A percentile compares a stretch with the other conserved stretches of the same genome.
These are phyloP conservation scores for Oryzias dopingdopingensis DNA, from an alignment of 2,797 vertebrate genomes.

Conservation along the genomic window DNA sequence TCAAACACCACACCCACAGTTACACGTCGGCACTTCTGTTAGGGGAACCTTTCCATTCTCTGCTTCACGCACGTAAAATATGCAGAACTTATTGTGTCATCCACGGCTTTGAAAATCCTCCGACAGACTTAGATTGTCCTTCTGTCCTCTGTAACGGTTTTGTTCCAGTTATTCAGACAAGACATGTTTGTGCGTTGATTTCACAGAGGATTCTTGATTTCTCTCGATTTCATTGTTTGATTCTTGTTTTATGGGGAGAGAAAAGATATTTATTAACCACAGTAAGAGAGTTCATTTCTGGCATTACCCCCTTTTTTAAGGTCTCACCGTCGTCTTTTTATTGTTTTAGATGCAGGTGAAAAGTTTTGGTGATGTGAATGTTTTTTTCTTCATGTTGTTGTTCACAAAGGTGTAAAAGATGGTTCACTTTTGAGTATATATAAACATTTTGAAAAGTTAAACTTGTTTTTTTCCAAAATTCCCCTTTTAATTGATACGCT, in stretches of 20 bases:
- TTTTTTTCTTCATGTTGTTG: neutral
- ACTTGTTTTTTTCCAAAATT: no score
- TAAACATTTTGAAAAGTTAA: no score
- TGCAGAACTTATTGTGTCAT: constrained; percentile 11
- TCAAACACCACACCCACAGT: constrained; percentile 62
- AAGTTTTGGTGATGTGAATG: neutral
- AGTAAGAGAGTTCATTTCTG: neutral
- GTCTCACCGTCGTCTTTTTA: constrained; percentile 6
- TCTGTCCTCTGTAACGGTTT: constrained; percentile 7
- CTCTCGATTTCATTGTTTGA: neutral
- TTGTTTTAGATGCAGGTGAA: neutral
- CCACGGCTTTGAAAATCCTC: constrained; percentile 7
- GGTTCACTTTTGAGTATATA: no score
- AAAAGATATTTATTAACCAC: no score
- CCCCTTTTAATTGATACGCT: no score
- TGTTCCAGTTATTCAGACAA: constrained; percentile 1
- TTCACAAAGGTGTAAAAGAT: no score
- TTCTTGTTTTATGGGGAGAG: neutral
- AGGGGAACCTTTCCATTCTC: constrained; percentile 19
- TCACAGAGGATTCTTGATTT: constrained; percentile 1
- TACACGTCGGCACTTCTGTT: constrained; percentile 44
- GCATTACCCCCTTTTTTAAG: neutral
- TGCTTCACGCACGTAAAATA: constrained; percentile 37
- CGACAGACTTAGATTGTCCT: neutral
- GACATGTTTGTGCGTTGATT: neutral